Evolutionary conservation across 2,888 invertebrate species (phyloP), one percentile per base, ranked within the genome.

Genomic region (Agriopis aurantiaria): DNA sequence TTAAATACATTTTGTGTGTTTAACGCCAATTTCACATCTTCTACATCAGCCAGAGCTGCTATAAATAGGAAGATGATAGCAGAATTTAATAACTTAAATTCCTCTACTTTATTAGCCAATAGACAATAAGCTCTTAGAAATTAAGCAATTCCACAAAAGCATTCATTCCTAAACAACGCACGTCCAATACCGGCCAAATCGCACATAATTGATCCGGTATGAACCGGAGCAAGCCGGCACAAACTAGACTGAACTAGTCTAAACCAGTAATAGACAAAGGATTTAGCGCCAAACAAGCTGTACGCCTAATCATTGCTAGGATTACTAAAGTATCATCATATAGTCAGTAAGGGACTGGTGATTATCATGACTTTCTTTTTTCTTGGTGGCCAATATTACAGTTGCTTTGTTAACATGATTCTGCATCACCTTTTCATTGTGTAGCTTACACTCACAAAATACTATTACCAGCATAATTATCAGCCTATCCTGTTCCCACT

Each of bases 261-360:
- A 77, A 75, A 75, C 73, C 72, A 81, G 80, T 83, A 83, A 86
- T 88, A 88, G 88, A 89, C 88, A 88, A 89, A 89, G 88, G 88
- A 86, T 83, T 89, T 88, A 84, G 83, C 81, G 80, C 79, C 77
- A 80, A 85, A 85, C 85, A 84, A 84, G 84, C 85, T 83, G 81
- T 80, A 80, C 82, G 82, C 81, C 83, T 82, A 85, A 86, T 87
- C 80, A 84, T 80, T 80, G 82, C 77, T 17, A 59, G 59, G 60
- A 55, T 17, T 63, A 51, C 52, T 46, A 40, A 51, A 75, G 51
- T 45, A 49, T 56, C 60, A 49, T 51, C n/a, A 40, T 40, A 43
- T 43, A 0, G 7, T 45, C 68, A 66, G 75, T 68, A 76, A 48
- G 56, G 57, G 43, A 12, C 23, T 43, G 1, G 49, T 43, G 23